phyloP scores from a whole-genome alignment of 2,888 invertebrate genomes.

The Leucoma salicis region DNA sequence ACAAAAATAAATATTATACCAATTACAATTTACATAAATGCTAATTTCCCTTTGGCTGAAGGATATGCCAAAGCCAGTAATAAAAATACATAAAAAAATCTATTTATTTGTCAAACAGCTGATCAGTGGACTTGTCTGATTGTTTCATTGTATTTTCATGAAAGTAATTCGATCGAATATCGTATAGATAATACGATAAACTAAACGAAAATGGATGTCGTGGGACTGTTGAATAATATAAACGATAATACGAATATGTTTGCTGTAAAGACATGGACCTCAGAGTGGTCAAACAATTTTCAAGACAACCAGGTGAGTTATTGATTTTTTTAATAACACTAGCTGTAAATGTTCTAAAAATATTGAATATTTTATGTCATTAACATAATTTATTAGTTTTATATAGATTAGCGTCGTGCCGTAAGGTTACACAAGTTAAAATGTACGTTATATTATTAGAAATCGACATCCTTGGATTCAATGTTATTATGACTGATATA shows the following conservation, averaged over 20 bases:
- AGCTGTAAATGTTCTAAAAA: background rate
- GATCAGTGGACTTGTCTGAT: no score
- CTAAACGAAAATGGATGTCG: constrained; percentile 66
- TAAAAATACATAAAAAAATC: no score
- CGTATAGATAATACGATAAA: background rate
- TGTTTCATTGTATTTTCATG: constrained; percentile 33
- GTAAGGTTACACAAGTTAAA: constrained; percentile 20
- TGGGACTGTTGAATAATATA: constrained; percentile 70
- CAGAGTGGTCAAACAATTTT: constrained; percentile 73
- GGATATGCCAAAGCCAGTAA: no score
- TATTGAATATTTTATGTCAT: background rate
- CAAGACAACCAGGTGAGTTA: constrained; percentile 75
- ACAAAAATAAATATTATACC: no score
- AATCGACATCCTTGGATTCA: constrained; percentile 48
- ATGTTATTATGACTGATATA: constrained; percentile 36
- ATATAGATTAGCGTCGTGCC: constrained; percentile 3
- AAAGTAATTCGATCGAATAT: constrained; percentile 11
- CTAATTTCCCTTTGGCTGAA: no score
- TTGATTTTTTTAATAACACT: constrained; percentile 36
- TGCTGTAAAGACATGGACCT: constrained; percentile 75
- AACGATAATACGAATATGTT: constrained; percentile 75
- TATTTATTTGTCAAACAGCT: constrained; percentile 51
- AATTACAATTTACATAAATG: no score
- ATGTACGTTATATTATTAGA: constrained; percentile 26
- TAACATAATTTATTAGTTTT: no score